Evolutionary conservation across 2,888 invertebrate genomes (phyloP), one percentile per base, ranked within the genome.

Genomic region (Sycophila texana): DNA sequence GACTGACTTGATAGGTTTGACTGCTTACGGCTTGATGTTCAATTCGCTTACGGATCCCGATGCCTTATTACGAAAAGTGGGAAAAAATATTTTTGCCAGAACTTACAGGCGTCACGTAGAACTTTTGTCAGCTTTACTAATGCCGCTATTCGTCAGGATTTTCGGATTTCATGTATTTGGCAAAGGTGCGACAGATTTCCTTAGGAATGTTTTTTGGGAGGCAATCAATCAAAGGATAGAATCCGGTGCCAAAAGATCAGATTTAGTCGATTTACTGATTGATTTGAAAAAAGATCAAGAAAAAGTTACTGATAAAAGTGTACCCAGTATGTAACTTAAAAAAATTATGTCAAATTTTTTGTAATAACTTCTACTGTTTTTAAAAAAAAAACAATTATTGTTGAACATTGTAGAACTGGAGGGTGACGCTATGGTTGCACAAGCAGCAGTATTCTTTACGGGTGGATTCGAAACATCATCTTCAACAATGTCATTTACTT

Each of bases 191-290:
- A 85, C 87, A 0, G 63, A 85, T 0, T 92, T 92, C 74, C 82
- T 92, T 0, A 86, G 90, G 12, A 81, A 85, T 0, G 88, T 90
- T 16, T 90, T 92, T 22, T 90, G 89, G 85, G 88, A 90, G 39
- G 91, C 91, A 0, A 89, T 92, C 58, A 82, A 86, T 0, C 86
- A 90, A 20, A 87, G 93, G 1, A 88, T 91, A 67, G 84, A 87
- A 53, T 87, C 89, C 0, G 91, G 91, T 7, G 81, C 85, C 10
- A 88, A 86, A 0, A 86, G 92, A 26, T 88, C 90, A 61, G 91
- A 91, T 55, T 88, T 92, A 0, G 90, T 93, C 39, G 92, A 93
- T 82, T 83, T 91, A 4, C 83, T 93, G 14, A 86, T 92, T 53
- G 88, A 89, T 1, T 79, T 92, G 5, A 91, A 89, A 49, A 86